Evolutionary conservation across 1,140 invertebrate species (phyloP).

Genomic region (Thalassaphorura encarpata): DNA sequence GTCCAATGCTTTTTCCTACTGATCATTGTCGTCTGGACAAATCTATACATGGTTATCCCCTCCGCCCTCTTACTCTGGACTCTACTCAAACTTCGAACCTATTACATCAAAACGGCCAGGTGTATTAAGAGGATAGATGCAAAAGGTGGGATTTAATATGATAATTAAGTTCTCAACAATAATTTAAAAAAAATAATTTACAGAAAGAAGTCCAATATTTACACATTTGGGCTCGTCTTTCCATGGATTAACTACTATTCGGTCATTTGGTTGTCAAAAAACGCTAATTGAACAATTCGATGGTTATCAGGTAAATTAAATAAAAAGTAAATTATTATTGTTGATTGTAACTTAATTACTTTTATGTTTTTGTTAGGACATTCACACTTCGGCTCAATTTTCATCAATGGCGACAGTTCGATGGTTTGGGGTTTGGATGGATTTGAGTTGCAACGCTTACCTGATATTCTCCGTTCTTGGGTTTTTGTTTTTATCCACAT

Average conservation of each 20-base stretch:
- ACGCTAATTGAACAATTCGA: slow-evolving; percentile 71
- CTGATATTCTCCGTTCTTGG: slow-evolving; percentile 9
- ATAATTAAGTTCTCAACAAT: background rate
- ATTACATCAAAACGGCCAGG: slow-evolving; percentile 53
- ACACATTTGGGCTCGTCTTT: slow-evolving; percentile 78
- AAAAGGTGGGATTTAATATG: background rate
- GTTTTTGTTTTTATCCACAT: no score
- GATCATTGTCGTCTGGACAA: slow-evolving; percentile 13
- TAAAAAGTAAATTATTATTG: background rate
- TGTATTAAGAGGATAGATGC: slow-evolving; percentile 49
- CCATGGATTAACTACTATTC: slow-evolving; percentile 78
- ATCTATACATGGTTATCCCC: slow-evolving; percentile 46
- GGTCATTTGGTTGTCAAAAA: slow-evolving; percentile 64
- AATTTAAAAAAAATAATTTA: no score
- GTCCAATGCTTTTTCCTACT: slow-evolving; percentile 13
- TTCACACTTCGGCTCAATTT: slow-evolving; percentile 56
- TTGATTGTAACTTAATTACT: background rate
- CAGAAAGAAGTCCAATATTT: slow-evolving; percentile 64
- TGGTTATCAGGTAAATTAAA: slow-evolving; percentile 42
- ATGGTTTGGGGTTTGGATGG: slow-evolving; percentile 27
- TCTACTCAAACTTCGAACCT: slow-evolving; percentile 44
- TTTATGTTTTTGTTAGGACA: slow-evolving; percentile 8
- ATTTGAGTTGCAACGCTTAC: slow-evolving; percentile 15
- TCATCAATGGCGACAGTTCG: slow-evolving; percentile 50
- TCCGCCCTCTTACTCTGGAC: slow-evolving; percentile 44